These are phyloP conservation scores for Andricus curvator DNA, from an alignment of 2,888 invertebrate species.

Conservation along the genomic window DNA sequence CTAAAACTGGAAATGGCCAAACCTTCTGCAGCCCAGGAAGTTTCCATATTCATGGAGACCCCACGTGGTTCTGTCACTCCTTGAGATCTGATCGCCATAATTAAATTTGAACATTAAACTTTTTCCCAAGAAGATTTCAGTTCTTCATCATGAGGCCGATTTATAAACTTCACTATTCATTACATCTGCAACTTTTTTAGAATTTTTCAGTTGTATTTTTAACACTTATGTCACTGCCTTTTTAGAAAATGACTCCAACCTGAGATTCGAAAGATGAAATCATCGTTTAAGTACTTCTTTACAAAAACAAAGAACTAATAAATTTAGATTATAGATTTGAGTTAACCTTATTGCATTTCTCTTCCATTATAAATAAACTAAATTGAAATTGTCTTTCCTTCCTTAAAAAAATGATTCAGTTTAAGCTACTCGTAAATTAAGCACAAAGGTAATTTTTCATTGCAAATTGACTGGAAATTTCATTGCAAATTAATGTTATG, in stretches of 20 bases:
- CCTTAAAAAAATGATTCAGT: too few species aligned
- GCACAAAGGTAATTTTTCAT: not conserved
- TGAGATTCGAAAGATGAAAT: not conserved
- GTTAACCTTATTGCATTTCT: too few species aligned
- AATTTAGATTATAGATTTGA: too few species aligned
- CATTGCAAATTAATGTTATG: not conserved
- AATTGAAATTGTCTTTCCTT: too few species aligned
- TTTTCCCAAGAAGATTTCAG: not conserved
- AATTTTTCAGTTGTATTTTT: not conserved
- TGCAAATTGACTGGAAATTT: not conserved
- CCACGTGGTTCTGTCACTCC: constrained; percentile 66
- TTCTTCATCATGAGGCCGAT: not conserved
- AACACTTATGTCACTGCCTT: not conserved
- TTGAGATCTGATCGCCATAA: constrained; percentile 62
- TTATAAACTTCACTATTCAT: not conserved
- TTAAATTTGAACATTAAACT: not conserved
- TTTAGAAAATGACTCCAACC: not conserved
- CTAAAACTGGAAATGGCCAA: constrained; percentile 63
- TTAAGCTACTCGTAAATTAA: too few species aligned
- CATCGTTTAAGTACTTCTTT: not conserved
- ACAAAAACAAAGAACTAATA: not conserved
- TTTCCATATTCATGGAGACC: constrained; percentile 80
- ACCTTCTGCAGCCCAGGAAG: constrained; percentile 82
- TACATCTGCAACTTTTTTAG: not conserved
- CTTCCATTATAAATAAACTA: too few species aligned